Evolutionary conservation across 2,888 invertebrate genomes (phyloP).

Genomic region (Philaethria dido): DNA sequence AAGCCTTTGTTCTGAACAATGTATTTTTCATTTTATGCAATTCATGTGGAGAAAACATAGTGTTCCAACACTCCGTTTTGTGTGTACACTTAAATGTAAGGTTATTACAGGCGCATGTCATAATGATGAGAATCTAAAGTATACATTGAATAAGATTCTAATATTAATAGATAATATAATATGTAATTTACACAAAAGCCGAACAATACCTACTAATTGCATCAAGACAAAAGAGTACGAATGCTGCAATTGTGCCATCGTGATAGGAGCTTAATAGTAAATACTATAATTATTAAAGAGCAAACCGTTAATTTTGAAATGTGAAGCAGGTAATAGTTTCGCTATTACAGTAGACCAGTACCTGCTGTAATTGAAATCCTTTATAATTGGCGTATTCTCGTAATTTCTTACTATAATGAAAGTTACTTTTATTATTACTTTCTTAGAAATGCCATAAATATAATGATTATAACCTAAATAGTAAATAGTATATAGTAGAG

Average conservation of each 20-base stretch:
- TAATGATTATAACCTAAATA: background rate
- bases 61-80: no score
- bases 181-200: background rate
- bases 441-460: background rate
- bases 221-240: constrained; percentile 2
- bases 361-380: constrained; percentile 38
- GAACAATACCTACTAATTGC: background rate
- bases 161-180: no score
- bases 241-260: constrained; percentile 35
- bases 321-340: constrained; percentile 38
- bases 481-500: no score
- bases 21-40: no score
- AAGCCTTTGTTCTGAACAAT: no score
- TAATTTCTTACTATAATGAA: constrained; percentile 11
- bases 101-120: no score
- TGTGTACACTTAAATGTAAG: no score
- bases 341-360: constrained; percentile 31
- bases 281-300: constrained; percentile 24
- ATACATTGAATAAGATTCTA: no score
- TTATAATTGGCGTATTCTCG: constrained; percentile 35
- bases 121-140: no score
- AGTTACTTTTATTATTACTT: background rate
- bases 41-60: no score
- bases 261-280: constrained; percentile 38
- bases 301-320: constrained; percentile 34